Base-by-base conservation (phyloP, 1,140 invertebrate genomes). In the Adelges cooleyi region DNA sequence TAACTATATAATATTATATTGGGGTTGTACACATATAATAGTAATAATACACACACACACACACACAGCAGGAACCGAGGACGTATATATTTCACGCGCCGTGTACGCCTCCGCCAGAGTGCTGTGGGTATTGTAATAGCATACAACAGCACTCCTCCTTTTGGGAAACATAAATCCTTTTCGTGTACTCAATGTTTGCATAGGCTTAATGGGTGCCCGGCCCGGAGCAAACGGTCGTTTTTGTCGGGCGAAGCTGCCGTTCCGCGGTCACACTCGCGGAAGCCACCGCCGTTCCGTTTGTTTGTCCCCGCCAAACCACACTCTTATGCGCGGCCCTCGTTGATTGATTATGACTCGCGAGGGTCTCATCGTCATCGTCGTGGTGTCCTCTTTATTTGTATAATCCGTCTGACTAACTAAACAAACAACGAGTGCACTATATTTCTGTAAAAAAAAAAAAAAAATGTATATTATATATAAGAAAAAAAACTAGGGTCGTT, bases 341-440 rank as follows among this genome's bases (percentile, higher is more conserved):
- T 48, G 56, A 62, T 62, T 62, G 56, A 62, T 62, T n/a, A n/a
- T 48, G 27, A 62, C 56, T 40, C 40, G n/a, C n/a, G 15, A n/a
- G 10, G 29, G 27, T 20, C 51, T 33, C 5, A 17, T 44, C 33
- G 10, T 22, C 54, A 59, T 25, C n/a, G n/a, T n/a, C n/a, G n/a
- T n/a, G n/a, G 46, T 59, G 42, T 44, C 40, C 11, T 62, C 56
- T 62, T 46, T 48, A 33, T 62, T 62, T 62, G 56, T 62, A 20
- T 62, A 62, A 62, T 62, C 56, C 42, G 56, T 48, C 27, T 62
- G 56, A 48, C 42, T 48, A 62, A 62, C 56, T 46, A 62, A 62
- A 62, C 22, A 62, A 62, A 62, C 56, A 62, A 18, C 22, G 44
- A 6, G 17, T 18, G n/a, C 48, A 20, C 23, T 48, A 48, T 9